Percentiles rank a stretch among this genome's conserved stretches.
Conservation (phyloP, 2,113 vertebrate genomes). For the Puffinus mauretanicus region DNA sequence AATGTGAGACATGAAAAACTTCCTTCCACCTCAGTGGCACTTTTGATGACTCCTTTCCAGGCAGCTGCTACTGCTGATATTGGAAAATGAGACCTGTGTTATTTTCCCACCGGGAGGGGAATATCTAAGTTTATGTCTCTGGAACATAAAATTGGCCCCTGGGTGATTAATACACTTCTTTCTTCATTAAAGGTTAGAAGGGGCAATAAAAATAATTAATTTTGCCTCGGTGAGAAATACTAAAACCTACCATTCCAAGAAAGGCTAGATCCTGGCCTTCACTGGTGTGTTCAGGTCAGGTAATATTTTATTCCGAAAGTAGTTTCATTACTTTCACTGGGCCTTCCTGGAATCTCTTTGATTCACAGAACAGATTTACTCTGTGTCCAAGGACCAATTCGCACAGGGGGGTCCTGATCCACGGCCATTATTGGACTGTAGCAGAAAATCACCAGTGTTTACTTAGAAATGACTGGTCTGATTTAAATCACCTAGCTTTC, state of each 20-base stretch:
- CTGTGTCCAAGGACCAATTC: not conserved
- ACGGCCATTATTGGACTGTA: not conserved
- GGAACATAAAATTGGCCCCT: not conserved
- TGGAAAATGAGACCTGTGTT: not conserved
- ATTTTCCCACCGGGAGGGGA: not conserved
- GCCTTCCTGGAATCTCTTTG: not conserved
- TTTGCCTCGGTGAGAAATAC: not conserved
- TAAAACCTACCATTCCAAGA: not conserved
- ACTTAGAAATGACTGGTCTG: not conserved
- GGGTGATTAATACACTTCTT: not conserved
- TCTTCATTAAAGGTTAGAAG: not conserved
- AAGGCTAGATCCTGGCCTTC: not conserved
- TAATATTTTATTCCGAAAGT: not conserved
- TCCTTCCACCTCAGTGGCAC: not conserved
- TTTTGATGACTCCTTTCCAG: not conserved
- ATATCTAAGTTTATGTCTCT: not conserved
- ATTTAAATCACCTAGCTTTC: not conserved
- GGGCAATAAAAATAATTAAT: not conserved
- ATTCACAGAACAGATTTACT: not conserved
- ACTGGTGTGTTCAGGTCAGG: not conserved
- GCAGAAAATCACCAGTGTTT: not conserved
- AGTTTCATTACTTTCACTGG: not conserved
- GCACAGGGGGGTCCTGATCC: not conserved
- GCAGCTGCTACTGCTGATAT: not conserved
- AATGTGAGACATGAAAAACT: not conserved